A percentile compares a stretch with the other conserved stretches of the same genome.
Evolutionary conservation across 2,797 vertebrate species (phyloP).

Genomic region (Typhlichthys eigenmanni): DNA sequence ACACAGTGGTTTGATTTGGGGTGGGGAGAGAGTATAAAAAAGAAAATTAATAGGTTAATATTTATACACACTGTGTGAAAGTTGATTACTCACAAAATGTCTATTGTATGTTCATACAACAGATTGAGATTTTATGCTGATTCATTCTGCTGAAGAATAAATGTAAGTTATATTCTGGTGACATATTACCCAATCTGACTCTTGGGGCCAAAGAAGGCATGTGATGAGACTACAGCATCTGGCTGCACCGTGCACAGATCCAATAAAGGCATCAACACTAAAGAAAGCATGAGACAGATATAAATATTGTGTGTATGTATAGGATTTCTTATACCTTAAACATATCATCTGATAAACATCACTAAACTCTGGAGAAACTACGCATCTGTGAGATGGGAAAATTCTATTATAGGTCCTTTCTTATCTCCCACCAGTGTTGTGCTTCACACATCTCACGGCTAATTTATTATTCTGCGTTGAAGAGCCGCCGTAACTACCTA

Average conservation of each 20-base stretch:
- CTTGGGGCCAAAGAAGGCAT: constrained; percentile 89
- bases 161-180: constrained; percentile 21
- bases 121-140: neutral
- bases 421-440: too few species aligned
- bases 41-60: neutral
- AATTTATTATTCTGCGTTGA: too few species aligned
- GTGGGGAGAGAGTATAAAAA: neutral
- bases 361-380: neutral
- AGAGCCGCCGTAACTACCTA: too few species aligned
- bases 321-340: too few species aligned
- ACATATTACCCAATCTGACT: constrained; percentile 85
- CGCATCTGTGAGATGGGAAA: too few species aligned
- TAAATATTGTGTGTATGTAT: too few species aligned
- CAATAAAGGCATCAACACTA: constrained; percentile 90
- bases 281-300: constrained; percentile 6
- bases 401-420: too few species aligned
- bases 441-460: too few species aligned
- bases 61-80: neutral
- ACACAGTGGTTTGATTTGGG: neutral
- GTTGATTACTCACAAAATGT: too few species aligned
- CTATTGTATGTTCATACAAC: too few species aligned
- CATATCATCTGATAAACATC: constrained; percentile 5
- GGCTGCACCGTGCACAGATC: constrained; percentile 90
- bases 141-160: constrained; percentile 13
- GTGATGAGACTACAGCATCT: constrained; percentile 80